Percentiles rank a stretch among this genome's conserved stretches.
phyloP scores from a whole-genome alignment of 2,797 vertebrate genomes.

The Otolemur crassicaudatus region DNA sequence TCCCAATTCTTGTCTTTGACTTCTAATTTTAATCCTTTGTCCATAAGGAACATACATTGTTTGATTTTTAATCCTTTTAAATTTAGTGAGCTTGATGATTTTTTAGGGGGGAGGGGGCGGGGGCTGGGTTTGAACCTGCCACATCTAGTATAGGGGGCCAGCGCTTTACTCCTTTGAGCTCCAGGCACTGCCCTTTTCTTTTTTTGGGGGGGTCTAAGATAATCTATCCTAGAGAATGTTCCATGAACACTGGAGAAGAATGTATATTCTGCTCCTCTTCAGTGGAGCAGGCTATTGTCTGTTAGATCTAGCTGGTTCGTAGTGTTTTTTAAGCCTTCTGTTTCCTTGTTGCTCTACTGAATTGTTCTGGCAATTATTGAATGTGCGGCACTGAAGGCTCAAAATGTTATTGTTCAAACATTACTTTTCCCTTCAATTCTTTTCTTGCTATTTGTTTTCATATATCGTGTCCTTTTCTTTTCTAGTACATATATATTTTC shows the following conservation, averaged over 20 bases:
- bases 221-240: neutral
- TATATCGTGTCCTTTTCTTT: neutral
- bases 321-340: neutral
- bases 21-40: neutral
- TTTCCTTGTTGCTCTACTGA: neutral
- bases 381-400: neutral
- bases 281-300: neutral
- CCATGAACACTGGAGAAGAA: neutral
- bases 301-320: neutral
- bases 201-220: too few species aligned
- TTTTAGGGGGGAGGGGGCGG: too few species aligned
- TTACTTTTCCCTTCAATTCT: neutral
- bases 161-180: too few species aligned
- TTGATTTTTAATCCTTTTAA: neutral
- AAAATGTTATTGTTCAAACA: neutral
- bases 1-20: neutral
- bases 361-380: neutral
- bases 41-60: neutral
- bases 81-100: neutral
- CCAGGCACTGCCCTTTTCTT: too few species aligned
- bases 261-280: neutral
- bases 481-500: neutral
- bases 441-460: neutral
- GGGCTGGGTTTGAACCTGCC: too few species aligned
- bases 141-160: too few species aligned